Evolutionary conservation across 2,113 vertebrate species (phyloP), one percentile per base, ranked within the genome.

Genomic region (Hipposideros armiger): DNA sequence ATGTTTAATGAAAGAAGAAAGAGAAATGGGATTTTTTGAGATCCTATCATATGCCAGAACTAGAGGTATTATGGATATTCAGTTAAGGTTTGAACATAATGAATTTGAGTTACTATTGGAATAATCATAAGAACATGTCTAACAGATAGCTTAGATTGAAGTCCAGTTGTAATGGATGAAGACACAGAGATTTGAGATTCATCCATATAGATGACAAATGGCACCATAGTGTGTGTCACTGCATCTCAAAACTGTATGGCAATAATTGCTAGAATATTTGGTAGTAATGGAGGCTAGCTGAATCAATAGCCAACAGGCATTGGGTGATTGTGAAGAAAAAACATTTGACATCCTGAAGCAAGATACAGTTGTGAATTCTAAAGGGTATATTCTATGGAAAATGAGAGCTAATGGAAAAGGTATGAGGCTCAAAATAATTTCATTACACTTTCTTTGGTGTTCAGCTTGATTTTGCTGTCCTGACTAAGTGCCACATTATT

Each of bases 401-500:
- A 81, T 2, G 50, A 17, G 30, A 86, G n/a, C 11, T 88, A 77
- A 85, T 74, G 24, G 50, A 26, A 91, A 82, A 90, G 11, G 28
- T 24, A 0, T 72, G 7, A 72, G 17, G 20, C 10, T 81, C 58
- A 87, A 24, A 64, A 50, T 87, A 81, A 91, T 91, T 94, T 28
- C 5, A 60, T 77, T 62, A 90, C 2, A 60, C 9, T 83, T 89
- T 77, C 40, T 80, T 54, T 86, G 4, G 54, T 60, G 7, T 78
- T 82, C 90, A 73, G 45, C 40, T 96, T 86, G 17, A 81, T 91
- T 86, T 74, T 95, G n/a, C 36, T 76, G 15, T 58, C 40, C 47
- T 76, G 15, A 64, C 11, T 81, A 56, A 74, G 7, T 1, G 0
- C 20, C 47, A 91, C 9, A 76, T 45, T 32, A 82, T 83, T 67